Base-by-base conservation (phyloP, 2,113 vertebrate species). In the Mola mola region DNA sequence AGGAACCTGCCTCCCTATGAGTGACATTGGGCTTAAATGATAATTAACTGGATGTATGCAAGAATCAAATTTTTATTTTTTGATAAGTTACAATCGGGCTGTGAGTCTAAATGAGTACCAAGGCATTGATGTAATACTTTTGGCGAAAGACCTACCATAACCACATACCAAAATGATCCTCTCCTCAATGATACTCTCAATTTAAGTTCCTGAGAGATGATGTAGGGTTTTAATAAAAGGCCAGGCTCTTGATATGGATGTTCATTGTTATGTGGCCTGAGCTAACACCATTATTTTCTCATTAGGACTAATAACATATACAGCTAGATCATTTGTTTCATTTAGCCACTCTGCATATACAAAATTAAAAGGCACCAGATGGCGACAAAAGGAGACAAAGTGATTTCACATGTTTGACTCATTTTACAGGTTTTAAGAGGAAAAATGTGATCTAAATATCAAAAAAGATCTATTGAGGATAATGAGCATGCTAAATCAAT, bases 181-280 rank as follows among this genome's bases (percentile, higher is more conserved):
- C 77, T 61, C n/a, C 25, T 43, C 65, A 21, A 64, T 2, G 43
- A 37, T 53, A n/a, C 53, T 75, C 78, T 85, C 61, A 79, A 65
- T 84, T 81, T 43, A 79, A 83, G 76, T 88, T 88, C 90, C 88
- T 84, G 69, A 67, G 71, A 74, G 72, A 90, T 92, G 92, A 93
- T 92, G 88, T 90, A 92, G 91, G 68, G 78, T 90, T 89, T 91
- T 92, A 92, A 93, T 93, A 91, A 93, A 87, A 83, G 65, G 72
- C 70, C 70, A 71, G 67, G 60, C 66, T 71, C 62, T 73, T 81
- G 65, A 84, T 90, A 91, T 90, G 90, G 90, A 91, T 90, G 90
- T 88, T 92, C 87, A 90, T 93, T 92, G 92, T 91, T 84, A 86
- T 51, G 42, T 68, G 74, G 87, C 83, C 79, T 65, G 49, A 79